Evolutionary conservation across 30 jellyfish, hydroid and myxozoan species (phyloP), one percentile per base, ranked within the genome.

Genomic region (Hydractinia echinata): DNA sequence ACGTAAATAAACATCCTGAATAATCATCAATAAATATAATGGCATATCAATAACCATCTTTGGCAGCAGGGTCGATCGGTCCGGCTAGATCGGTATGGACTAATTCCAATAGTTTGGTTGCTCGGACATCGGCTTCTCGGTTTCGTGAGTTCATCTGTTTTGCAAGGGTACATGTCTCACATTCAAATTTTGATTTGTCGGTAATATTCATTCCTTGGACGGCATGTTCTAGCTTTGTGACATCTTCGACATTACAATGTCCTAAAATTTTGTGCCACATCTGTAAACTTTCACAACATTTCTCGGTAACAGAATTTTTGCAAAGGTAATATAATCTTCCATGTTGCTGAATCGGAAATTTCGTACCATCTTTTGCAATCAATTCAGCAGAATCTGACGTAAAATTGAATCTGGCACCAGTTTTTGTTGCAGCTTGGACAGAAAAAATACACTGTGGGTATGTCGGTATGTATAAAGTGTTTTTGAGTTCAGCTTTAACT

Each of bases 201-300:
- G 52, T 11, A 15, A 84, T 84, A n/a, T 84, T 64, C 92, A 84
- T 84, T 11, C 90, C 94, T 21, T 77, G 87, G 9, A 84, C 90
- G 14, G 21, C 76, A n/a, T 53, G 5, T 48, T 84, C 91, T 48
- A 84, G 77, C 62, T 84, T 76, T 10, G 18, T 52, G 7, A 84
- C 16, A 66, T 77, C 92, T 4, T 30, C 58, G 5, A 53, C 18
- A 50, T 84, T 84, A 49, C 92, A 84, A 86, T 84, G 92, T 56
- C 91, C 94, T 4, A 84, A 77, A 56, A 84, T 64, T 84, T 64
- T 78, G 73, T 84, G 94, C 94, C 90, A 84, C 9, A 76, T 84
- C 61, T 84, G 53, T 10, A 84, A 10, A 49, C 55, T 78, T 56
- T 84, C 94, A 8, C 16, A 8, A 14, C 92, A 11, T 55, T 76